Evolutionary conservation across 1,140 invertebrate genomes (phyloP).

Genomic region (Drosophila ananassae): DNA sequence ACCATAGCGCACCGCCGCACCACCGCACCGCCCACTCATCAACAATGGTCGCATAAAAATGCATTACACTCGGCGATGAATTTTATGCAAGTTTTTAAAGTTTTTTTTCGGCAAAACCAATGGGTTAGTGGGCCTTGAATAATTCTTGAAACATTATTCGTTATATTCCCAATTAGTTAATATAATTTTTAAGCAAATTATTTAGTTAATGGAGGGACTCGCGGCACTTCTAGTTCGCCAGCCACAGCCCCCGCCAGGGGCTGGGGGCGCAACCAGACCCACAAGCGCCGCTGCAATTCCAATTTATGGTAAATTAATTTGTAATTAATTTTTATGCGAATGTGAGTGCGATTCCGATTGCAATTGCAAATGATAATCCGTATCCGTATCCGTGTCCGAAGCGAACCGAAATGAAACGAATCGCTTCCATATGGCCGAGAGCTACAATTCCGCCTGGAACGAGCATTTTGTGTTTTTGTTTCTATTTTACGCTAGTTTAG

Average conservation of each 20-base stretch:
- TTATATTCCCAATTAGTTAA: not conserved
- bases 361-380: not conserved
- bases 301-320: slow-evolving; percentile 83
- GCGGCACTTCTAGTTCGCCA: slow-evolving; percentile 5
- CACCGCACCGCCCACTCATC: not conserved
- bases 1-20: no score
- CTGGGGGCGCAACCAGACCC: no score
- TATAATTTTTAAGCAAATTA: not conserved
- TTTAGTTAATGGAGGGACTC: not conserved
- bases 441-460: slow-evolving; percentile 5
- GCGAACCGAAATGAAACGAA: slow-evolving; percentile 44
- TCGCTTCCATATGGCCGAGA: slow-evolving; percentile 49
- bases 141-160: not conserved
- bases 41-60: slow-evolving; percentile 12
- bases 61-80: slow-evolving; percentile 9
- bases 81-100: not conserved
- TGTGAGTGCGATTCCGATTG: not conserved
- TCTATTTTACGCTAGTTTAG: slow-evolving; percentile 81
- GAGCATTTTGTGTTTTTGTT: slow-evolving; percentile 62
- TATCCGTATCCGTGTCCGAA: not conserved
- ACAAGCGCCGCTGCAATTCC: slow-evolving; percentile 30
- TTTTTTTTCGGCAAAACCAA: not conserved
- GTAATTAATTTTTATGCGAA: slow-evolving; percentile 72
- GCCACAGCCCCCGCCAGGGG: no score
- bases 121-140: not conserved